These are phyloP conservation scores for Galendromus occidentalis DNA, from an alignment of 1,140 invertebrate species.

Conservation along the genomic window DNA sequence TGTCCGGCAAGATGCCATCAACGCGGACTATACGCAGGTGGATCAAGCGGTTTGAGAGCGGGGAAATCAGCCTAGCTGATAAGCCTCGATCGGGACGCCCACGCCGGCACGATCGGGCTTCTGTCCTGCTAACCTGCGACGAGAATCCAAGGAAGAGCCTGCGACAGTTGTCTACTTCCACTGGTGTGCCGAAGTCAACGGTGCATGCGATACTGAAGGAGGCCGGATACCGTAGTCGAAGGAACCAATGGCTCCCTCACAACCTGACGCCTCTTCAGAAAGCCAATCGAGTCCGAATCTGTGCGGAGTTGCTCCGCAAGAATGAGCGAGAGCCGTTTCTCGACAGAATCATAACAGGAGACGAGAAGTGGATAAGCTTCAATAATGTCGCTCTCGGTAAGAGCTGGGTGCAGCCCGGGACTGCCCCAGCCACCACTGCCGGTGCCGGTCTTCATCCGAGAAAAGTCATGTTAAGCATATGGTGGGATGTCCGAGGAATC, in stretches of 20 bases:
- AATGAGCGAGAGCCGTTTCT: slow-evolving; percentile 18
- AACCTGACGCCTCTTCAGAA: slow-evolving; percentile 9
- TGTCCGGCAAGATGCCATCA: too few species aligned
- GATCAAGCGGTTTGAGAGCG: slow-evolving; percentile 10
- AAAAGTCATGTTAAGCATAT: slow-evolving; percentile 8
- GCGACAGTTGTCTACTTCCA: background rate
- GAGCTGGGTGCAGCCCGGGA: background rate
- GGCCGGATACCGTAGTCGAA: background rate
- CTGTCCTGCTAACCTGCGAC: background rate
- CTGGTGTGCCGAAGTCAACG: background rate
- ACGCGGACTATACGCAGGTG: too few species aligned
- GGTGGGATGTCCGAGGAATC: background rate
- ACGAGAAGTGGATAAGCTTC: slow-evolving; percentile 22
- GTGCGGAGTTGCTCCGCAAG: background rate
- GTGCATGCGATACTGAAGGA: background rate
- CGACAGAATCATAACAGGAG: slow-evolving; percentile 18
- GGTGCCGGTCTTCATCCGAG: slow-evolving; percentile 10
- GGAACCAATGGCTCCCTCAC: background rate
- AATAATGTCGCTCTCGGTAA: slow-evolving; percentile 19
- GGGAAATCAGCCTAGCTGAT: slow-evolving; percentile 1
- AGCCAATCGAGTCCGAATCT: background rate
- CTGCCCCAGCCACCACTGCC: background rate
- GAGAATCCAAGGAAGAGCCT: slow-evolving; percentile 6
- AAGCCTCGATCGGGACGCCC: background rate
- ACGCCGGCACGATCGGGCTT: background rate